phyloP scores from a whole-genome alignment of 1,140 invertebrate species.

The Micrasema minimum region DNA sequence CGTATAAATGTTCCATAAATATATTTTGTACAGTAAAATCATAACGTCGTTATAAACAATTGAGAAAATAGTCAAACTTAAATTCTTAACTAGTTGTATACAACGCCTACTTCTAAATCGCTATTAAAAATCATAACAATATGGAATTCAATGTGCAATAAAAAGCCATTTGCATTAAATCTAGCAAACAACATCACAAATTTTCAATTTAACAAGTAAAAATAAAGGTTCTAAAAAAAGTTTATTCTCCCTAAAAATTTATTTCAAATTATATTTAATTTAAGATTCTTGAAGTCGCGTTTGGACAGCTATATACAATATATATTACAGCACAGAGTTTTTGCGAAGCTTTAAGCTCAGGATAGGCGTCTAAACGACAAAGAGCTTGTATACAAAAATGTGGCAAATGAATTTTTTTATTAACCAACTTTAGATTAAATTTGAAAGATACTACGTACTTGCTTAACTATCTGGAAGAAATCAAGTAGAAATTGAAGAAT shows the following conservation, averaged over 20 bases:
- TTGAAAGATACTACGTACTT: neutral
- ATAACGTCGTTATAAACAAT: too few species aligned
- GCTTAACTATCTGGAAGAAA: neutral
- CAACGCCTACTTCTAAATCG: too few species aligned
- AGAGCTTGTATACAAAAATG: constrained; percentile 29
- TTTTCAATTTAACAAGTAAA: neutral
- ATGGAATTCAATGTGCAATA: too few species aligned
- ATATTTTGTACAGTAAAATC: too few species aligned
- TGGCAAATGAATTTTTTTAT: constrained; percentile 43
- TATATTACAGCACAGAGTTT: neutral
- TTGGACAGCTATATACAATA: neutral
- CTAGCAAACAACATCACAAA: neutral
- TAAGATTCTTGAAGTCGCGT: neutral
- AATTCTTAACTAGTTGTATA: too few species aligned
- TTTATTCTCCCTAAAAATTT: neutral
- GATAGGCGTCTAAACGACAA: constrained; percentile 29
- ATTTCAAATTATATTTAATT: neutral
- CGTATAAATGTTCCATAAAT: too few species aligned
- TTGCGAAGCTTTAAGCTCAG: neutral
- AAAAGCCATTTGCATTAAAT: too few species aligned
- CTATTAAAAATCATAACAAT: too few species aligned
- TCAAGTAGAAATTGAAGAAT: neutral
- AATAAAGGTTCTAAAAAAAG: neutral
- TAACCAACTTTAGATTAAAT: constrained; percentile 38
- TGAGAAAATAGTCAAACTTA: too few species aligned